phyloP scores from a whole-genome alignment of 2,888 invertebrate species.

The Diplolepis rosae region DNA sequence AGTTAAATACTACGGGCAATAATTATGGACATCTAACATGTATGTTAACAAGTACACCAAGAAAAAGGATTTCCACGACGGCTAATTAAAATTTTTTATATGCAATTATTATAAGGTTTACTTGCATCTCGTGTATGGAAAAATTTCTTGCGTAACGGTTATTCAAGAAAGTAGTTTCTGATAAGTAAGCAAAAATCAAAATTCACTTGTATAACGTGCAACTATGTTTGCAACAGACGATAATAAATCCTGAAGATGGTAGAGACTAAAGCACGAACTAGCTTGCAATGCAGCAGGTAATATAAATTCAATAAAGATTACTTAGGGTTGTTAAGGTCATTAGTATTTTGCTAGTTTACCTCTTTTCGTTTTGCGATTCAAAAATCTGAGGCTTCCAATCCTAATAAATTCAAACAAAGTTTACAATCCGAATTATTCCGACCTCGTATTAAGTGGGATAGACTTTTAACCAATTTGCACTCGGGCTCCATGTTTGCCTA shows the following conservation, averaged over 20 bases:
- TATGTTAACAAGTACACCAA: too few species aligned
- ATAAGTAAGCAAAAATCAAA: conserved; percentile 5
- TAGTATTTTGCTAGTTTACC: conserved; percentile 5
- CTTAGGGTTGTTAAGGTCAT: conserved; percentile 18
- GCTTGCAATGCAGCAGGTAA: conserved; percentile 28
- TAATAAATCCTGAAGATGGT: conserved; percentile 5
- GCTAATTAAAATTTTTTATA: not conserved
- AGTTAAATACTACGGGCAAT: not conserved
- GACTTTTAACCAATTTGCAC: too few species aligned
- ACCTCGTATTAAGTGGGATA: too few species aligned
- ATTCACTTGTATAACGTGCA: conserved; percentile 22
- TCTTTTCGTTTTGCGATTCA: not conserved
- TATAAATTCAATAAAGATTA: conserved; percentile 19
- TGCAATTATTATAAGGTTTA: not conserved
- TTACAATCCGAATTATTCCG: too few species aligned
- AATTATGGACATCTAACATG: not conserved
- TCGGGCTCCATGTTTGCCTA: too few species aligned
- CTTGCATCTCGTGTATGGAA: conserved; percentile 6
- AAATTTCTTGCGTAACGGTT: not conserved
- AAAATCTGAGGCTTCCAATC: too few species aligned
- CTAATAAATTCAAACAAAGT: too few species aligned
- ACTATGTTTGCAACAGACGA: not conserved
- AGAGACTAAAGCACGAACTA: conserved; percentile 21
- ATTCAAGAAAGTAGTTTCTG: not conserved
- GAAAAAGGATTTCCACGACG: not conserved